Evolutionary conservation across 2,797 vertebrate species (phyloP).

Genomic region (Miichthys miiuy): DNA sequence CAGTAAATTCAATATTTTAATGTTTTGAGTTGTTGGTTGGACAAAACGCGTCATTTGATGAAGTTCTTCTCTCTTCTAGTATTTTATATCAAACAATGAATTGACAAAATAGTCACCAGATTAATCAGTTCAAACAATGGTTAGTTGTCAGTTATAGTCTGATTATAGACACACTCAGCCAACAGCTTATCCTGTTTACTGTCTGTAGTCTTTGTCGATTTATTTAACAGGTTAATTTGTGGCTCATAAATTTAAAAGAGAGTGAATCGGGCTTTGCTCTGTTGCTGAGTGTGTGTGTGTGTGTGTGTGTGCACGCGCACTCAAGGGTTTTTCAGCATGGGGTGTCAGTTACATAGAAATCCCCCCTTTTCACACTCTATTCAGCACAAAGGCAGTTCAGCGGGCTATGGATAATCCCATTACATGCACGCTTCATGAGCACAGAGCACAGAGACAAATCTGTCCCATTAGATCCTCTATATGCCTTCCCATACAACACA

Average conservation of each 20-base stretch:
- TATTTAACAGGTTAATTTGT: constrained; percentile 31
- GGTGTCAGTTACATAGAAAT: constrained; percentile 79
- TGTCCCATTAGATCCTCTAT: constrained; percentile 47
- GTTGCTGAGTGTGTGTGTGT: constrained; percentile 30
- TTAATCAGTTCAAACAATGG: too few species aligned
- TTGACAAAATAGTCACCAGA: too few species aligned
- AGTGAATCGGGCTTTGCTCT: constrained; percentile 23
- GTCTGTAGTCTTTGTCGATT: neutral
- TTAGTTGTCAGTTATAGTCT: neutral
- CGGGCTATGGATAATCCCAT: constrained; percentile 76
- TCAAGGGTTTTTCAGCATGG: constrained; percentile 48
- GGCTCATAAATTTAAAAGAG: constrained; percentile 20
- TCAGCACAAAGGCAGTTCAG: constrained; percentile 69
- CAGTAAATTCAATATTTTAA: too few species aligned
- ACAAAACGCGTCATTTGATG: neutral
- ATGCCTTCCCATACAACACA: constrained; percentile 3
- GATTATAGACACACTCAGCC: neutral
- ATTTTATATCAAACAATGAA: too few species aligned
- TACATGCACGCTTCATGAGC: constrained; percentile 61
- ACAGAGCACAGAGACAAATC: constrained; percentile 55
- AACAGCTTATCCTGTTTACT: constrained; percentile 3
- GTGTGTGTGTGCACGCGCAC: constrained; percentile 9
- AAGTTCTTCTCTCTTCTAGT: neutral
- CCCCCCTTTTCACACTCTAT: constrained; percentile 67
- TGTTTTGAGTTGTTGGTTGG: neutral